Evolutionary conservation across 2,797 vertebrate genomes (phyloP).

Genomic region (Malurus splendens): DNA sequence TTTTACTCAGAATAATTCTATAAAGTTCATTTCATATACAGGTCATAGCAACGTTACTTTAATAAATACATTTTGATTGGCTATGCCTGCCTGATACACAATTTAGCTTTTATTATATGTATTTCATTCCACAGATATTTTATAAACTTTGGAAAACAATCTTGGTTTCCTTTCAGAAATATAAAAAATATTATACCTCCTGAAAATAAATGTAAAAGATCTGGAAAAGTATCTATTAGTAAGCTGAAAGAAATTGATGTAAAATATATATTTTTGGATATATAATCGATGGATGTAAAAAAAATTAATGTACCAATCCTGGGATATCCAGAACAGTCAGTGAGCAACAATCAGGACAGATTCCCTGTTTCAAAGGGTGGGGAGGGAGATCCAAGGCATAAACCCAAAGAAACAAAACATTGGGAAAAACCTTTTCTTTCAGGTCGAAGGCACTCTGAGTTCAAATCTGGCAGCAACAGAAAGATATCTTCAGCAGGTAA

Average conservation of each 20-base stretch:
- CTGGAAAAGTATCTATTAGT: background rate
- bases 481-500: background rate
- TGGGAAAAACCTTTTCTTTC: background rate
- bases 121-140: background rate
- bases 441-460: background rate
- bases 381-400: background rate
- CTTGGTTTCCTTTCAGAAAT: background rate
- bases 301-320: background rate
- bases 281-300: background rate
- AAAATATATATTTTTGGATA: background rate
- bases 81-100: background rate
- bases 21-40: background rate
- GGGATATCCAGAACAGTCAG: background rate
- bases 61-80: background rate
- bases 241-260: background rate
- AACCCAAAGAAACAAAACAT: background rate
- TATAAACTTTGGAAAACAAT: background rate
- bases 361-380: background rate
- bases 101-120: background rate
- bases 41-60: background rate
- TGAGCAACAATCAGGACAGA: background rate
- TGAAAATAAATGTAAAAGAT: background rate
- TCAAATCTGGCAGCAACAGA: background rate
- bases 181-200: background rate
- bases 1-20: background rate